phyloP scores from a whole-genome alignment of 2,797 vertebrate species.

The Acipenser oxyrinchus region DNA sequence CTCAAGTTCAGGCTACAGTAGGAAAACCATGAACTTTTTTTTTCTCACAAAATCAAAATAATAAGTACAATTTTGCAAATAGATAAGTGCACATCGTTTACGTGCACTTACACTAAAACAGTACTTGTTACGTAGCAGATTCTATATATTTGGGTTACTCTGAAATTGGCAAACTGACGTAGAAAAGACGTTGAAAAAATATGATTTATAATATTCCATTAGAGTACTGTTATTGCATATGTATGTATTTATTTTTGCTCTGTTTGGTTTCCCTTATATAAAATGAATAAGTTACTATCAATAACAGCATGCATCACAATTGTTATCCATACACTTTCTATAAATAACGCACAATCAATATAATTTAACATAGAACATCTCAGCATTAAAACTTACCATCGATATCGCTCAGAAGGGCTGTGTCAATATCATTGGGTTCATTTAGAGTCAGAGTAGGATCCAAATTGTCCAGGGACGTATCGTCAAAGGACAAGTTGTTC shows the following conservation, averaged over 20 bases:
- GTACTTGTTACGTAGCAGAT: too few relatives aligned
- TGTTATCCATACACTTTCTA: too few relatives aligned
- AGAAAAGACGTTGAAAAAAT: conserved; percentile 14
- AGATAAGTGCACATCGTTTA: too few relatives aligned
- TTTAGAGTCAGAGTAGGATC: conserved; percentile 70
- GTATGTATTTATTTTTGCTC: too few relatives aligned
- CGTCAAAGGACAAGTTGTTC: conserved; percentile 57
- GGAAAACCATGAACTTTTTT: not conserved
- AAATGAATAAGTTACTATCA: too few relatives aligned
- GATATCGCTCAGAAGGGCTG: conserved; percentile 84
- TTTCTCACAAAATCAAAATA: conserved; percentile 31
- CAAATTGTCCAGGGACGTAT: conserved; percentile 74
- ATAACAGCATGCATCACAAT: too few relatives aligned
- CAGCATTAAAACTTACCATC: conserved; percentile 69
- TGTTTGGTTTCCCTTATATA: too few relatives aligned
- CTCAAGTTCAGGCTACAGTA: not conserved
- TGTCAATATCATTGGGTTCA: conserved; percentile 80
- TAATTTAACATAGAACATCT: not conserved
- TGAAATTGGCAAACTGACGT: too few relatives aligned
- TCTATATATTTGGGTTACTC: too few relatives aligned
- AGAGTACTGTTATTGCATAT: not conserved
- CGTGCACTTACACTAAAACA: too few relatives aligned
- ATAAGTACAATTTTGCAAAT: conserved; percentile 24
- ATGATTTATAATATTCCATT: conserved; percentile 9
- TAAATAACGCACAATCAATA: too few relatives aligned